phyloP scores from a whole-genome alignment of 2,888 invertebrate species.

The Drosophila greeni region DNA sequence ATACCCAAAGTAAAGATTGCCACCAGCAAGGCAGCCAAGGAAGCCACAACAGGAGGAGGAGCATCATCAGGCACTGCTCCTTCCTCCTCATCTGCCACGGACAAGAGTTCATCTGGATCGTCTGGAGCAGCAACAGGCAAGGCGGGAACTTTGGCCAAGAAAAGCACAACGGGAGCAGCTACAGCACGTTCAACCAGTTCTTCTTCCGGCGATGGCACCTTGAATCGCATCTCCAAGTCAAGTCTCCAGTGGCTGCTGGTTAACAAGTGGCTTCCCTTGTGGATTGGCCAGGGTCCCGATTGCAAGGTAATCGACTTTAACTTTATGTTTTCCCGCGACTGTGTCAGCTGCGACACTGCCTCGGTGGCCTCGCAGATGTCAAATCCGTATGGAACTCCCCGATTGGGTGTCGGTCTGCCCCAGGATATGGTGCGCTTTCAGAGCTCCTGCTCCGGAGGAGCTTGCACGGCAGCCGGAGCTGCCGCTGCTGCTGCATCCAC shows the following conservation, averaged over 20 bases:
- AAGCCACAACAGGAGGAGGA: slow-evolving; percentile 39
- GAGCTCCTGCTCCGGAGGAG: slow-evolving; percentile 20
- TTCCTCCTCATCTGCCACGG: slow-evolving; percentile 29
- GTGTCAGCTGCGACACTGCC: slow-evolving; percentile 76
- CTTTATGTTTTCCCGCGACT: slow-evolving; percentile 79
- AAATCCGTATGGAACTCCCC: slow-evolving; percentile 74
- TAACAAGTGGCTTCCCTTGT: slow-evolving; percentile 83
- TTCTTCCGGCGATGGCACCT: slow-evolving; percentile 63
- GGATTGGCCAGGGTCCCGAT: slow-evolving; percentile 81
- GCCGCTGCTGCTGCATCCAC: slow-evolving; percentile 42
- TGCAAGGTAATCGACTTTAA: slow-evolving; percentile 80
- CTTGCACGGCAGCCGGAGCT: slow-evolving; percentile 35
- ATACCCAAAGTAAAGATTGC: slow-evolving; percentile 74
- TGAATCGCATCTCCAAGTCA: slow-evolving; percentile 81
- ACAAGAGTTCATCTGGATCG: slow-evolving; percentile 8
- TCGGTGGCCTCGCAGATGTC: slow-evolving; percentile 71
- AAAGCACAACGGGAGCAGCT: slow-evolving; percentile 55
- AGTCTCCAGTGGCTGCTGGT: slow-evolving; percentile 84
- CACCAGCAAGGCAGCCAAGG: slow-evolving; percentile 54
- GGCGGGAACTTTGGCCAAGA: slow-evolving; percentile 57
- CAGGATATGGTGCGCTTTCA: slow-evolving; percentile 78
- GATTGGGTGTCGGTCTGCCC: slow-evolving; percentile 65
- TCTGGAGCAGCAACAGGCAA: slow-evolving; percentile 57
- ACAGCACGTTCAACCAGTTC: slow-evolving; percentile 44
- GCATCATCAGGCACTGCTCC: slow-evolving; percentile 8